These are phyloP conservation scores for Antitype chi DNA, from an alignment of 2,888 invertebrate genomes.

Conservation along the genomic window DNA sequence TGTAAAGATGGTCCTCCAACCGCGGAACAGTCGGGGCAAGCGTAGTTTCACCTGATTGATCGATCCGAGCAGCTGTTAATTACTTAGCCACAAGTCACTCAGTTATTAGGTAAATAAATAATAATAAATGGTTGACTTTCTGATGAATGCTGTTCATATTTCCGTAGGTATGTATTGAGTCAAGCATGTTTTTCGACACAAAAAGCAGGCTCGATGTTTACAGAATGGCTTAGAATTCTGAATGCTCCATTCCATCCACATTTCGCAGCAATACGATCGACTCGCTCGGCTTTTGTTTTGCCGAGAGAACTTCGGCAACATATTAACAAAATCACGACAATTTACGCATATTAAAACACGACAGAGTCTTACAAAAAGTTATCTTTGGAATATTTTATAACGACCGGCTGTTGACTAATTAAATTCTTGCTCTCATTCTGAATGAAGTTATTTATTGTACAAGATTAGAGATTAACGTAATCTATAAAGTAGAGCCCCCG, in stretches of 20 bases:
- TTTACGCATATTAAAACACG: constrained; percentile 21
- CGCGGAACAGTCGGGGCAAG: too few relatives aligned
- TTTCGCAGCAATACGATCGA: background rate
- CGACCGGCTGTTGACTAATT: constrained; percentile 46
- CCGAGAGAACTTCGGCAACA: background rate
- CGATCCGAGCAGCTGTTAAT: too few relatives aligned
- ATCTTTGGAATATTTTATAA: constrained; percentile 17
- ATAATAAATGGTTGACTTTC: too few relatives aligned
- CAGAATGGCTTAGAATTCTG: background rate
- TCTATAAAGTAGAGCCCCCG: constrained; percentile 26
- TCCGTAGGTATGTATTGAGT: too few relatives aligned
- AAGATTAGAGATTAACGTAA: constrained; percentile 56
- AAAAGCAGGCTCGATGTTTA: background rate
- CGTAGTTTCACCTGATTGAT: too few relatives aligned
- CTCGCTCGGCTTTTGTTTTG: background rate
- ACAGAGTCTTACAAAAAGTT: constrained; percentile 24
- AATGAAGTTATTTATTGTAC: constrained; percentile 50
- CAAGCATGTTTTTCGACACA: too few relatives aligned
- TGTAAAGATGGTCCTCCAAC: too few relatives aligned
- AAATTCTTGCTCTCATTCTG: constrained; percentile 48
- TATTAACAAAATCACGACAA: constrained; percentile 3
- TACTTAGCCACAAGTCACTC: too few relatives aligned
- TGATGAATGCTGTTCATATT: too few relatives aligned
- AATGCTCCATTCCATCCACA: background rate
- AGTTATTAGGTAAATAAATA: too few relatives aligned